phyloP scores from a whole-genome alignment of 2,797 vertebrate genomes.

The Sciurus vulgaris region DNA sequence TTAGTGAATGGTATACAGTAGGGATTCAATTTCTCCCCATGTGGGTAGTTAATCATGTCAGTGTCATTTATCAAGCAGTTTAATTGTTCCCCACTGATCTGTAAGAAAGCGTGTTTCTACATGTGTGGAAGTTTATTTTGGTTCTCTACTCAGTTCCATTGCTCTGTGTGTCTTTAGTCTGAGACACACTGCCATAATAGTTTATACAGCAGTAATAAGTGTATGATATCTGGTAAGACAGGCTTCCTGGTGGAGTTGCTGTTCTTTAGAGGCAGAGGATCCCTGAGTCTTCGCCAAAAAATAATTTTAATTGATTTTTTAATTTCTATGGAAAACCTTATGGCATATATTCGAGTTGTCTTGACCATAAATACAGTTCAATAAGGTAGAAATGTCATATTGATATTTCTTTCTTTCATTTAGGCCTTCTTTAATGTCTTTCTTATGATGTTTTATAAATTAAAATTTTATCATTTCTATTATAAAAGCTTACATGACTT shows the following conservation, averaged over 20 bases:
- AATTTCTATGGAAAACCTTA: not conserved
- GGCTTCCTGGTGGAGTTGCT: not conserved
- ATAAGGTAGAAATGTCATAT: not conserved
- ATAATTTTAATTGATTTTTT: constrained; percentile 19
- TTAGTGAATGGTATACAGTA: constrained; percentile 4
- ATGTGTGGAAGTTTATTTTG: not conserved
- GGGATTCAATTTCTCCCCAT: constrained; percentile 20
- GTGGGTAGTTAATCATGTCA: constrained; percentile 50
- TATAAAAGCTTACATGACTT: not conserved
- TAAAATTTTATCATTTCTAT: not conserved
- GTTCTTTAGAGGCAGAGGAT: not conserved
- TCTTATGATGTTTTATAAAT: not conserved
- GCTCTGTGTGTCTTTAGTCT: not conserved
- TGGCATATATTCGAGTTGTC: not conserved
- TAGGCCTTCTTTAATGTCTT: not conserved
- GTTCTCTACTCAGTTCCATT: not conserved
- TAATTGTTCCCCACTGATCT: constrained; percentile 34
- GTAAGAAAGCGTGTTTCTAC: not conserved
- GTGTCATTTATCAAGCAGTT: constrained; percentile 26
- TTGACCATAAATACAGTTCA: not conserved
- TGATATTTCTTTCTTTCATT: not conserved
- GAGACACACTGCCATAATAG: not conserved
- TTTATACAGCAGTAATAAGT: not conserved
- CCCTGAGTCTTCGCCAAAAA: not conserved
- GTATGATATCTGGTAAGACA: not conserved